Conservation (phyloP, 2,888 invertebrate species). For the Thelaira solivaga region DNA sequence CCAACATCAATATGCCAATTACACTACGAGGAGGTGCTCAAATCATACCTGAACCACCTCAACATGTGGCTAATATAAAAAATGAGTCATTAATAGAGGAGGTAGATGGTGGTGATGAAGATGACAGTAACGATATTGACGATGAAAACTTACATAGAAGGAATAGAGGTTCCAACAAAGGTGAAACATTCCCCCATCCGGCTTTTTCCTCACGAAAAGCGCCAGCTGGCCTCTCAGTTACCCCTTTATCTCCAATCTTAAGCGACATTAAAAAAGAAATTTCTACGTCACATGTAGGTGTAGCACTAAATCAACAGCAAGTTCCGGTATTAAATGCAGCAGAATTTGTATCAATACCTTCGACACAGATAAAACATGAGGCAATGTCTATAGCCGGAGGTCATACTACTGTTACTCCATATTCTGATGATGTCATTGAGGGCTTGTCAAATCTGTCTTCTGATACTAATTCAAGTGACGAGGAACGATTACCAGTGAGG, state of each 20-base stretch:
- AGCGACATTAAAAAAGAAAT: constrained; percentile 73
- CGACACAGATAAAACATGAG: constrained; percentile 74
- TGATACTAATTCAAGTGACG: constrained; percentile 70
- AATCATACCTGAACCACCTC: constrained; percentile 72
- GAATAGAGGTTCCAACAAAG: constrained; percentile 43
- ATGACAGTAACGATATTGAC: constrained; percentile 63
- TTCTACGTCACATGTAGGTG: constrained; percentile 61
- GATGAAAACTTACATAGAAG: constrained; percentile 44
- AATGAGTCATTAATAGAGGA: constrained; percentile 70
- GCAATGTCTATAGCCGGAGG: constrained; percentile 63
- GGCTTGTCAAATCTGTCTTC: constrained; percentile 68
- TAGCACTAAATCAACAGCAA: constrained; percentile 56
- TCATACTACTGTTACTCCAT: constrained; percentile 59
- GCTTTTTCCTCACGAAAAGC: constrained; percentile 64
- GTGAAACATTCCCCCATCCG: constrained; percentile 64
- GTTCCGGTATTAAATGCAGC: constrained; percentile 64
- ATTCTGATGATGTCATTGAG: constrained; percentile 62
- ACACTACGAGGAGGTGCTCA: constrained; percentile 72
- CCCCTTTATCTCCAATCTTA: constrained; percentile 67
- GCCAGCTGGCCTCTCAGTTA: constrained; percentile 68
- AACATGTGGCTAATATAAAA: constrained; percentile 69
- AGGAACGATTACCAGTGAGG: constrained; percentile 64
- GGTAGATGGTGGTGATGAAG: constrained; percentile 66
- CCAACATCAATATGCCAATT: constrained; percentile 71
- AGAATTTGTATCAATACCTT: constrained; percentile 70